Conservation (phyloP, 2,888 invertebrate species). For the Drosophila planitibia region DNA sequence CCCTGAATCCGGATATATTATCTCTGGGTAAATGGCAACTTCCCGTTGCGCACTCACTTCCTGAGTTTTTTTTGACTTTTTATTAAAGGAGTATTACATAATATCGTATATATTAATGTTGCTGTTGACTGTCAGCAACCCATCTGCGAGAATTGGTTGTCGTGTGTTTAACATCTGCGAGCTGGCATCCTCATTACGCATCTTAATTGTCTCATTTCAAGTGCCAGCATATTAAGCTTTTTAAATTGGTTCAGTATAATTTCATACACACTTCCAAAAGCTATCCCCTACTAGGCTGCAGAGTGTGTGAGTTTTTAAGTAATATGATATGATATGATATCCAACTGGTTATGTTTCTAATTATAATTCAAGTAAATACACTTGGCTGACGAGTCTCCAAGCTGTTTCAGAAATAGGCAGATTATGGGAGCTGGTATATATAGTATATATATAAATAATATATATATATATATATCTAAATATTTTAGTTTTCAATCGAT, state of each 20-base stretch:
- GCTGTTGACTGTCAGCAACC: conserved; percentile 11
- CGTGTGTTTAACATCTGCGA: conserved; percentile 11
- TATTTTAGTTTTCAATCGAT: not conserved
- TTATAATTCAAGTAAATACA: not conserved
- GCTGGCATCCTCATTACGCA: conserved; percentile 38
- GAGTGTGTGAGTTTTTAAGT: not conserved
- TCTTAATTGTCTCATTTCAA: conserved; percentile 66
- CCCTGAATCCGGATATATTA: no score
- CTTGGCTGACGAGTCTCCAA: not conserved
- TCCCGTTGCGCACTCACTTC: not conserved
- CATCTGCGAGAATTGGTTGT: conserved; percentile 5
- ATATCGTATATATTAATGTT: conserved; percentile 41
- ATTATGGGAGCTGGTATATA: no score
- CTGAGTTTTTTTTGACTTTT: conserved; percentile 25
- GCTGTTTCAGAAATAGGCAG: not conserved
- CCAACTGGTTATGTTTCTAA: not conserved
- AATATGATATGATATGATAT: not conserved
- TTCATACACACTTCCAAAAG: not conserved
- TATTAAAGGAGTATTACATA: conserved; percentile 61
- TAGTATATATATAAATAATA: no score
- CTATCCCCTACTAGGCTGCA: not conserved
- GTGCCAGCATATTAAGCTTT: conserved; percentile 22
- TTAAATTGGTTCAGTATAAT: conserved; percentile 7
- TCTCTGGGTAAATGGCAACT: not conserved
- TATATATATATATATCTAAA: not conserved